These are phyloP conservation scores for Daubentonia madagascariensis DNA, from an alignment of 2,113 vertebrate genomes.

Conservation along the genomic window DNA sequence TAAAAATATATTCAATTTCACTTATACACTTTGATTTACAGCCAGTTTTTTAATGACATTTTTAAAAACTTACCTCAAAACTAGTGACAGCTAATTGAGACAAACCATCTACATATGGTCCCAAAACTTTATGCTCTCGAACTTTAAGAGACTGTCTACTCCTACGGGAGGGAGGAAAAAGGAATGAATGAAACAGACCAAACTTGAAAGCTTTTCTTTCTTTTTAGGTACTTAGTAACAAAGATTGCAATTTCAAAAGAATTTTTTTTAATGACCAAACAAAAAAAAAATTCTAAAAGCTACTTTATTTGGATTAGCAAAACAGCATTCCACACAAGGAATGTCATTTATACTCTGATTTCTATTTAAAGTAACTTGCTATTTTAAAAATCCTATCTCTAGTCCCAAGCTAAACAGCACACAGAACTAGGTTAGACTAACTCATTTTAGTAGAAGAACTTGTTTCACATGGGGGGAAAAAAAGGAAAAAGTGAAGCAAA, in stretches of 20 bases:
- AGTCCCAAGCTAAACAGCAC: slow-evolving; percentile 25
- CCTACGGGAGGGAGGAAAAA: slow-evolving; percentile 79
- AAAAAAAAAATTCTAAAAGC: slow-evolving; percentile 29
- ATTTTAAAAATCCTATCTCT: slow-evolving; percentile 48
- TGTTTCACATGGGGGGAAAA: not conserved
- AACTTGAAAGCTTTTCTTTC: slow-evolving; percentile 2
- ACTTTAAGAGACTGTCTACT: slow-evolving; percentile 96
- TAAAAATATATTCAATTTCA: not conserved
- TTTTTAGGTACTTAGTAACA: not conserved
- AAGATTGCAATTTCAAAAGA: not conserved
- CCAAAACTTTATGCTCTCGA: slow-evolving; percentile 97
- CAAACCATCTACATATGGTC: slow-evolving; percentile 96
- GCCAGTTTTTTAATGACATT: not conserved
- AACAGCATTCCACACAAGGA: slow-evolving; percentile 25
- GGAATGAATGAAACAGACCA: slow-evolving; percentile 33
- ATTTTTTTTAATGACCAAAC: not conserved
- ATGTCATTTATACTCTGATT: slow-evolving; percentile 16
- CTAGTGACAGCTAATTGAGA: slow-evolving; percentile 96
- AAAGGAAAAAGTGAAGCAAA: not conserved
- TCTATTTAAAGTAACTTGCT: slow-evolving; percentile 55
- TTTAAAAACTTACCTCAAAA: slow-evolving; percentile 90
- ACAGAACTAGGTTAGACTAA: not conserved
- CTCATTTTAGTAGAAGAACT: not conserved
- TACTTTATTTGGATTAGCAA: slow-evolving; percentile 50
- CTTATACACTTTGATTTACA: not conserved